These are phyloP conservation scores for Diabrotica virgifera DNA, from an alignment of 1,140 invertebrate genomes.

Conservation along the genomic window DNA sequence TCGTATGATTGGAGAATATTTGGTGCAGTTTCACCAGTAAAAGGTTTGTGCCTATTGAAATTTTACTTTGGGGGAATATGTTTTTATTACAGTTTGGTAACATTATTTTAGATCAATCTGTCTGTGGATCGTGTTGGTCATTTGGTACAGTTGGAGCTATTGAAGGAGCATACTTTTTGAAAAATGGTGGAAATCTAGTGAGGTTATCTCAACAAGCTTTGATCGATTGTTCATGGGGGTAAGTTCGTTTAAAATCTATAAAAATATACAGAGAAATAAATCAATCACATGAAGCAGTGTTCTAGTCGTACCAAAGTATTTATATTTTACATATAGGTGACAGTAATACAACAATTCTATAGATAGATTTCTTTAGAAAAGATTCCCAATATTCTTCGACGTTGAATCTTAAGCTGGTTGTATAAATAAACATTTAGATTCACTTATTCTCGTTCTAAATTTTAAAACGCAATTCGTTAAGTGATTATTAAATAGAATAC, in stretches of 20 bases:
- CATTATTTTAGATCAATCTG: constrained; percentile 73
- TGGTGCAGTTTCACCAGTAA: constrained; percentile 92
- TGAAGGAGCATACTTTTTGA: constrained; percentile 87
- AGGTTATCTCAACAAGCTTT: constrained; percentile 87
- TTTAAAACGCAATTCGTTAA: no score
- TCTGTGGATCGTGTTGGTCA: constrained; percentile 96
- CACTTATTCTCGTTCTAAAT: no score
- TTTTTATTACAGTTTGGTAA: background rate
- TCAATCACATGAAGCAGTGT: no score
- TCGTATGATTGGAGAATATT: constrained; percentile 85
- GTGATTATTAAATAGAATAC: no score
- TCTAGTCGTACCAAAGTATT: no score
- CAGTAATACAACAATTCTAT: no score
- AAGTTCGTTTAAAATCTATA: constrained; percentile 25
- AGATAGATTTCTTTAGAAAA: no score
- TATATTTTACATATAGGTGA: no score
- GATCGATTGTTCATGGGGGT: constrained; percentile 95
- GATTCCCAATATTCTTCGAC: no score
- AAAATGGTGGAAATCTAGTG: constrained; percentile 75
- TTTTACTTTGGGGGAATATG: background rate
- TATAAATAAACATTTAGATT: no score
- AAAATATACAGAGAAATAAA: background rate
- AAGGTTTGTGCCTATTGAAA: constrained; percentile 55
- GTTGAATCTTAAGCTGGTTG: no score
- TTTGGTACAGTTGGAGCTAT: constrained; percentile 92